Evolutionary conservation across 2,113 vertebrate genomes (phyloP), one percentile per base, ranked within the genome.

Genomic region (Eubucco bourcierii): DNA sequence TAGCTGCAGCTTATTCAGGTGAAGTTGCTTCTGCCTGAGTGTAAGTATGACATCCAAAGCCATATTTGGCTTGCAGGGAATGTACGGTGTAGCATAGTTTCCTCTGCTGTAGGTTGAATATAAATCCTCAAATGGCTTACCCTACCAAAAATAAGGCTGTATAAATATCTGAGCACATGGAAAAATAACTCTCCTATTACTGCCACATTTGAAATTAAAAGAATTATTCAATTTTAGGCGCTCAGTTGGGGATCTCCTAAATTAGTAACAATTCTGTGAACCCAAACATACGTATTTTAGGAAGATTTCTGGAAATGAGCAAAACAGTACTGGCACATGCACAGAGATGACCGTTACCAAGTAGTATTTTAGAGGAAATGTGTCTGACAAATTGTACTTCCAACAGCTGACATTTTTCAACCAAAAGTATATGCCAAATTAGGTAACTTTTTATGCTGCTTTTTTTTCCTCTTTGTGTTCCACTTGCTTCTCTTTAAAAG

Each of bases 131-230:
- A 65, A 63, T 23, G 63, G 56, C 75, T 85, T 78, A 53, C 63
- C 60, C 4, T 59, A 90, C 95, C 82, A 75, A 94, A 95, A 96
- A 94, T 94, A 96, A 93, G 37, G 34, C 79, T 84, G 60, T 87
- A 87, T 87, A 95, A 96, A 94, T 93, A 94, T 80, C 91, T 87
- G 84, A 94, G 81, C 47, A 16, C 77, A 91, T 86, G 94, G 96
- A 94, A 95, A 94, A 96, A 95, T 68, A 90, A 16, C 76, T 91
- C 34, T 92, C 31, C 68, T 78, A 18, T 94, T 95, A 71, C 79
- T 39, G 28, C 76, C 29, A 8, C 19, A 12, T 78, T 34, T 75
- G 79, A 83, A 94, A 83, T 83, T 21, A 67, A 28, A 87, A 83
- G 58, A 78, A 90, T 92, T 80, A n/a, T 4, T 88, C 76, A 11